Evolutionary conservation across 1,140 invertebrate species (phyloP), one percentile per base, ranked within the genome.

Genomic region (Amyelois transitella): DNA sequence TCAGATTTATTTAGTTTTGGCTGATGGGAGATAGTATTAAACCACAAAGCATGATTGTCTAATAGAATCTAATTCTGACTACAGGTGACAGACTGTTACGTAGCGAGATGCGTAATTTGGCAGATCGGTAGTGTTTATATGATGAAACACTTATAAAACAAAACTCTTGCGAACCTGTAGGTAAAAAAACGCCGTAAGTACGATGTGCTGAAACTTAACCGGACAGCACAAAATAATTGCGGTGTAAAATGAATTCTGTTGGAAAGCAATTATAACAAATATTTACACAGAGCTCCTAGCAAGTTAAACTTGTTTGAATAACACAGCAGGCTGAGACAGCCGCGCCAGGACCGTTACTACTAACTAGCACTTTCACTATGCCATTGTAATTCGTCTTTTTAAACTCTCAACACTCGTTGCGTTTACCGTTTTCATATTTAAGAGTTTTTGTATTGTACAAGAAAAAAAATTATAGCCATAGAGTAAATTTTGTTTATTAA

Each of bases 311-410:
- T 38, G 32, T 38, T 38, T 38, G 32, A 38, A 14, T n/a, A 10
- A 10, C 28, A n/a, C 10, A 8, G 8, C n/a, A 14, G 12, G 32
- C 32, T 14, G 3, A 12, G 4, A 2, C 2, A 32, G 4, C 28
- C 12, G 32, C 50, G 45, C 43, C 18, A 53, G 51, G 50, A 62
- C 60, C 60, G 60, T 57, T 62, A 62, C 45, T 51, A 19, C 8
- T 21, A 44, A 25, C 18, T 43, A n/a, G n/a, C n/a, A 57, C 55
- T 62, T 62, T 62, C 55, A 57, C 60, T 43, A 28, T 28, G 25
- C 1, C 25, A 38, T 14, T 38, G 32, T 38, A 14, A 14, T 38
- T 2, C 17, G 12, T 8, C 17, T 38, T 38, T 14, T 38, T 38
- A 14, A 14, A 38, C 5, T 38, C 32, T 14, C n/a, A n/a, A n/a